Base-by-base conservation (phyloP, 2,113 vertebrate genomes). In the Chascanopsetta lugubris region DNA sequence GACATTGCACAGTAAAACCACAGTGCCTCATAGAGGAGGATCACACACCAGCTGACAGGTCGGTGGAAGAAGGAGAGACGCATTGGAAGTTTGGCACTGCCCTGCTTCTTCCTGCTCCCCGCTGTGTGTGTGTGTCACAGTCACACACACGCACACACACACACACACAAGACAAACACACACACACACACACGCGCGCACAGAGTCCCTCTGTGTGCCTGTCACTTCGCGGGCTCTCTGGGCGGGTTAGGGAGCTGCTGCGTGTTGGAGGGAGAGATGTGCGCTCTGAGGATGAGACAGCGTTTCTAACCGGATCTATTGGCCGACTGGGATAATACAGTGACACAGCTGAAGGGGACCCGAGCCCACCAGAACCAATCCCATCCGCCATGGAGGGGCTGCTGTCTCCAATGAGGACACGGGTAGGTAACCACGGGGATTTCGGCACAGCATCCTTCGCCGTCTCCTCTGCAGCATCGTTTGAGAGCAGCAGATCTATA, bases 401-500 rank as follows among this genome's bases (percentile, higher is more conserved):
- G 51, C 89, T 93, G 73, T 92, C 92, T 82, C 91, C 91, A 50
- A 92, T 92, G 91, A 91, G 91, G 66, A 92, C 92, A 2, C 85
- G 92, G 92, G 92, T 93, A 87, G 82, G 90, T 91, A 74, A 74
- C 81, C 77, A 80, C 63, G 81, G 85, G 29, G 73, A 86, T 75
- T 32, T 26, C 61, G 47, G 71, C 65, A 60, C 70, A 80, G 62
- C 59, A 54, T 27, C 9, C 54, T 67, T n/a, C n/a, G n/a, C n/a
- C n/a, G 59, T 59, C 66, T 72, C 49, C 57, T 62, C 45, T 7
- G 48, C 50, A 57, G 38, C n/a, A n/a, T n/a, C n/a, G n/a, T n/a
- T n/a, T n/a, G 38, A 8, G 8, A 42, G 38, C 51, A 45, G 64
- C 71, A n/a, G n/a, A n/a, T n/a, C n/a, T n/a, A n/a, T n/a, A n/a